Conservation (phyloP, 2,113 vertebrate species). For the Lophochroa leadbeateri region DNA sequence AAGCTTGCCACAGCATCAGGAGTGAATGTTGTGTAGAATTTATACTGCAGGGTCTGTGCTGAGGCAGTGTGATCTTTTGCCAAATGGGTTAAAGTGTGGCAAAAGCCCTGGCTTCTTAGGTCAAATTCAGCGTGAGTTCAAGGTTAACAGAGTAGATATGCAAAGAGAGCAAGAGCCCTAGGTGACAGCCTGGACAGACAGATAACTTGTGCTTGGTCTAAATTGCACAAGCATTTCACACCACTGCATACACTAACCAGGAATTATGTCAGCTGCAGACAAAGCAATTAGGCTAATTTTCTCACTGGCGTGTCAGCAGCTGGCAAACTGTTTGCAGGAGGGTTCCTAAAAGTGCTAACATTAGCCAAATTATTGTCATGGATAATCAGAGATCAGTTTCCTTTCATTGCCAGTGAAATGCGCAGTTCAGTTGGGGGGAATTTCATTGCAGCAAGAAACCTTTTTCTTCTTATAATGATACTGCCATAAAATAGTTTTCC, state of each 20-base stretch:
- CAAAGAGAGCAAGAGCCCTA: neutral
- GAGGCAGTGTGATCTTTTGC: neutral
- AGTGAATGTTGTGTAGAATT: neutral
- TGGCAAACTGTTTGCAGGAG: conserved; percentile 28
- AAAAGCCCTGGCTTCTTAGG: neutral
- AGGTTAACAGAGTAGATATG: neutral
- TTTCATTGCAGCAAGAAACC: neutral
- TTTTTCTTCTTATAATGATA: neutral
- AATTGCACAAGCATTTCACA: neutral
- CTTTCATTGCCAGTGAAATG: neutral
- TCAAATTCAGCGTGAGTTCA: neutral
- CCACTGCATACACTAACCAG: neutral
- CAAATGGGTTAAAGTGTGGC: neutral
- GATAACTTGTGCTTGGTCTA: neutral
- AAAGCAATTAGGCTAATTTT: conserved; percentile 55
- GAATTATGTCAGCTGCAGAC: conserved; percentile 29
- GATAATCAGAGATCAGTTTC: conserved; percentile 40
- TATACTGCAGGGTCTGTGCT: neutral
- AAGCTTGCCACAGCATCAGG: neutral
- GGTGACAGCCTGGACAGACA: neutral
- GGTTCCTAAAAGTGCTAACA: conserved; percentile 13
- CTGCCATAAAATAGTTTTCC: neutral
- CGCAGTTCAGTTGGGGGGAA: neutral
- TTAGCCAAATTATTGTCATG: conserved; percentile 55
- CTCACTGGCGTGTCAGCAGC: conserved; percentile 35